These are phyloP conservation scores for Diceros bicornis DNA, from an alignment of 2,797 vertebrate genomes.

Conservation along the genomic window DNA sequence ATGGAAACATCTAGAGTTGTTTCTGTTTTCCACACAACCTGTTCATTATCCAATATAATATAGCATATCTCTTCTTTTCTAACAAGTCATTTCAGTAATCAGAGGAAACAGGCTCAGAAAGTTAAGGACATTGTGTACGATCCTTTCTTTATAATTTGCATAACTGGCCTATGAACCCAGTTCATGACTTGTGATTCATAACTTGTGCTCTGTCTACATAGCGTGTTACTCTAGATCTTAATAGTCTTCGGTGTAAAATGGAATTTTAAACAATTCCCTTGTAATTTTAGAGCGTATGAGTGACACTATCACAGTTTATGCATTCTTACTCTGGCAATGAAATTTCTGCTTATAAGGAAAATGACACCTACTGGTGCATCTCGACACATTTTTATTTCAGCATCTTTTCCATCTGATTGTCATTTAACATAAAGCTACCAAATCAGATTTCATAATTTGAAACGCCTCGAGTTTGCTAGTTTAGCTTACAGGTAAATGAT, in stretches of 20 bases:
- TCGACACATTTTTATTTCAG: conserved; percentile 24
- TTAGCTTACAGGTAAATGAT: conserved; percentile 77
- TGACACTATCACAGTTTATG: not conserved
- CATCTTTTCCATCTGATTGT: conserved; percentile 60
- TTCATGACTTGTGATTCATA: conserved; percentile 2
- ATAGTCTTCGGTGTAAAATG: conserved; percentile 6
- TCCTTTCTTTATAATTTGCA: not conserved
- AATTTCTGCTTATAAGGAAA: conserved; percentile 58
- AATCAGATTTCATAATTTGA: conserved; percentile 67
- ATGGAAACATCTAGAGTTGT: not conserved
- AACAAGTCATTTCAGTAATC: not conserved
- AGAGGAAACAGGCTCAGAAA: not conserved
- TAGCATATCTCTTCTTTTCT: not conserved
- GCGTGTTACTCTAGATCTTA: not conserved
- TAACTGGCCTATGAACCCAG: not conserved
- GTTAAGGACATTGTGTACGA: not conserved
- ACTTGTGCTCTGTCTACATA: not conserved
- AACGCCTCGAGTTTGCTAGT: conserved; percentile 41
- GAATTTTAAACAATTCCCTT: conserved; percentile 26
- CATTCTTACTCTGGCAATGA: not conserved
- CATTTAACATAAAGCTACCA: conserved; percentile 66
- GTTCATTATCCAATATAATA: not conserved
- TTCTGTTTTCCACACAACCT: not conserved
- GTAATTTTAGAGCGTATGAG: not conserved
- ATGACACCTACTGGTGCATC: not conserved